Conservation (phyloP, 2,888 invertebrate genomes). For the Platerodrilus igneus region DNA sequence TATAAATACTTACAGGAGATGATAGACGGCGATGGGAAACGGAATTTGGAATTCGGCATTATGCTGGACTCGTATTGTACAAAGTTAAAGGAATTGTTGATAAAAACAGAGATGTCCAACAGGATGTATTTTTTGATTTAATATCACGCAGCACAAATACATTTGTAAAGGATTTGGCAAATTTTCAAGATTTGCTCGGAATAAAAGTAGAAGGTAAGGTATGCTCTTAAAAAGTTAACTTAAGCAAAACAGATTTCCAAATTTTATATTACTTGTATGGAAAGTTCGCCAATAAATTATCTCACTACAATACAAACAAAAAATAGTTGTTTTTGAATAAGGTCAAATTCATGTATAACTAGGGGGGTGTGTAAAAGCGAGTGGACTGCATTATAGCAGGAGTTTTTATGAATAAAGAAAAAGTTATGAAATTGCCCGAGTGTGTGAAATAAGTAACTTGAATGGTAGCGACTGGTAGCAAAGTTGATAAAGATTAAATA, state of each 20-base stretch:
- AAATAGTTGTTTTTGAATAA: too few relatives aligned
- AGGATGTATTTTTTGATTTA: slow-evolving; percentile 87
- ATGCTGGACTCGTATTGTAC: slow-evolving; percentile 86
- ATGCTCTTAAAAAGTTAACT: not conserved
- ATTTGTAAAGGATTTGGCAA: slow-evolving; percentile 73
- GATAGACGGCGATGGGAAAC: slow-evolving; percentile 86
- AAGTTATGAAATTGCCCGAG: too few relatives aligned
- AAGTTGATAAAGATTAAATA: too few relatives aligned
- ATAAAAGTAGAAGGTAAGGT: slow-evolving; percentile 23
- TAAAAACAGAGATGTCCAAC: slow-evolving; percentile 89
- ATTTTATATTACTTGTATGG: not conserved
- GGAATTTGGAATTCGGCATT: slow-evolving; percentile 85
- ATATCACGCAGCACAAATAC: slow-evolving; percentile 78
- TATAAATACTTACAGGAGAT: slow-evolving; percentile 52
- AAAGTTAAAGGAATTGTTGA: slow-evolving; percentile 79
- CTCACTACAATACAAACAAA: too few relatives aligned
- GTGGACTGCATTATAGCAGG: too few relatives aligned
- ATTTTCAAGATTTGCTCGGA: slow-evolving; percentile 55
- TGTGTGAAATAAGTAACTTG: too few relatives aligned
- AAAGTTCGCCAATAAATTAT: not conserved
- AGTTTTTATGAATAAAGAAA: too few relatives aligned
- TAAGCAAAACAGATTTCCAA: not conserved
- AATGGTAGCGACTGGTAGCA: too few relatives aligned
- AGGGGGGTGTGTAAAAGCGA: too few relatives aligned
- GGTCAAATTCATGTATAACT: too few relatives aligned